Percentiles rank a stretch among this genome's conserved stretches.
Conservation (phyloP, 2,888 invertebrate species). For the Hololepta plana region DNA sequence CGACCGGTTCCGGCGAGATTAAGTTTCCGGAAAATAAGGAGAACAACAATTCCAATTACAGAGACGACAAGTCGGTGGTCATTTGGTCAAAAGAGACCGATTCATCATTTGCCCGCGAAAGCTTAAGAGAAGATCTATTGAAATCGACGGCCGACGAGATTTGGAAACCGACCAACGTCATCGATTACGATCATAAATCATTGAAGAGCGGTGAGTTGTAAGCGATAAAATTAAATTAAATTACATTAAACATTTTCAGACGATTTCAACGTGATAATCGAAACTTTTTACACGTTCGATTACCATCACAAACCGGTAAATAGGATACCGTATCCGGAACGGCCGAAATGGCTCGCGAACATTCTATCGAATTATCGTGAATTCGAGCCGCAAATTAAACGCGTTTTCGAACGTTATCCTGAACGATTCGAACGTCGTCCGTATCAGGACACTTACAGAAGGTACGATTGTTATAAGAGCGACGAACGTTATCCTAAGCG, state of each 20-base stretch:
- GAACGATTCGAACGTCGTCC: slow-evolving; percentile 6
- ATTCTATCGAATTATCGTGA: slow-evolving; percentile 20
- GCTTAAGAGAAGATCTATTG: too few relatives aligned
- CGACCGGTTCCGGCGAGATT: too few relatives aligned
- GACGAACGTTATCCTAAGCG: too few relatives aligned
- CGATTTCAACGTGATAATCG: slow-evolving; percentile 33
- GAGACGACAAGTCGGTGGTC: too few relatives aligned
- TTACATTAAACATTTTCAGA: slow-evolving; percentile 13
- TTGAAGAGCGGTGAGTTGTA: slow-evolving; percentile 27
- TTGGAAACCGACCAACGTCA: too few relatives aligned
- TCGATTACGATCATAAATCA: slow-evolving; percentile 53
- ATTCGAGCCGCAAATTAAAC: slow-evolving; percentile 15
- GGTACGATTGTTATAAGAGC: too few relatives aligned
- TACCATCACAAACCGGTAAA: slow-evolving; percentile 42
- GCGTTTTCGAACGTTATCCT: slow-evolving; percentile 1
- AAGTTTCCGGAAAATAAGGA: too few relatives aligned
- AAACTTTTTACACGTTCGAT: slow-evolving; percentile 49
- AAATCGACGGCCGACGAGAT: too few relatives aligned
- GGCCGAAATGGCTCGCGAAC: slow-evolving; percentile 23
- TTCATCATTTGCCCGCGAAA: too few relatives aligned
- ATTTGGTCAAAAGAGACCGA: too few relatives aligned
- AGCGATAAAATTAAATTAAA: slow-evolving; percentile 2
- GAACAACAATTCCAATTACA: too few relatives aligned
- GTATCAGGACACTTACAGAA: too few relatives aligned
- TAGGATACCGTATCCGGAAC: slow-evolving; percentile 25